These are phyloP conservation scores for Bolborhynchus lineola DNA, from an alignment of 2,113 vertebrate genomes.

Conservation along the genomic window DNA sequence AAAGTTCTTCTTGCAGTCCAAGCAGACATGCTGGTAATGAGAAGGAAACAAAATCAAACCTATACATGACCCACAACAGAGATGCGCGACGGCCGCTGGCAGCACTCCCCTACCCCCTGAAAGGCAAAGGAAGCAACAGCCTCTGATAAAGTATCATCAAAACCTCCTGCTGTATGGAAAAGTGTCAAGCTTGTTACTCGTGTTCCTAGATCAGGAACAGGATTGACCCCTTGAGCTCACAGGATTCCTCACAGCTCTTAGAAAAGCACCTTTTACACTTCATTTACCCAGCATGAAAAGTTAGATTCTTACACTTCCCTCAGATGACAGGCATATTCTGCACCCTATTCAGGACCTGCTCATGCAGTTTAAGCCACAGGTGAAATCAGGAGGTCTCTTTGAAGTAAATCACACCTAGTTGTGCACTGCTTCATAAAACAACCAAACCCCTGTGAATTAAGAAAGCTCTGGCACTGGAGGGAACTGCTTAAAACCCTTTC, in stretches of 20 bases:
- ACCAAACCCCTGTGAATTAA: not conserved
- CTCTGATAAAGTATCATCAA: not conserved
- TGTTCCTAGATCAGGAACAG: not conserved
- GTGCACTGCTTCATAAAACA: not conserved
- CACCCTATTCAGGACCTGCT: not conserved
- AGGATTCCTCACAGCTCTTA: not conserved
- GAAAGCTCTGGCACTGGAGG: not conserved
- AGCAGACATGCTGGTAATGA: slow-evolving; percentile 82
- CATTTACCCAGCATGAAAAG: not conserved
- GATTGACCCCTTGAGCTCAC: not conserved
- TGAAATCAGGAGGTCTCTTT: not conserved
- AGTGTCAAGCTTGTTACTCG: accelerated
- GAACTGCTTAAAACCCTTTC: not conserved
- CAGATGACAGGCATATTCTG: not conserved
- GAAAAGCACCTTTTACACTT: not conserved
- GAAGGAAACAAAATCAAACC: not conserved
- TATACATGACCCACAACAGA: not conserved
- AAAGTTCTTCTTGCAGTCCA: slow-evolving; percentile 91
- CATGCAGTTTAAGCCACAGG: not conserved
- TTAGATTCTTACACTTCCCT: not conserved
- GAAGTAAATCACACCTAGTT: not conserved
- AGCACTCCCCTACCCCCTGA: not conserved
- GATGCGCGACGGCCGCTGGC: accelerated
- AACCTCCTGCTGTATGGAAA: not conserved
- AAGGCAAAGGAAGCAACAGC: not conserved